Conservation (phyloP, 2,113 vertebrate genomes). For the Phodopus roborovskii region DNA sequence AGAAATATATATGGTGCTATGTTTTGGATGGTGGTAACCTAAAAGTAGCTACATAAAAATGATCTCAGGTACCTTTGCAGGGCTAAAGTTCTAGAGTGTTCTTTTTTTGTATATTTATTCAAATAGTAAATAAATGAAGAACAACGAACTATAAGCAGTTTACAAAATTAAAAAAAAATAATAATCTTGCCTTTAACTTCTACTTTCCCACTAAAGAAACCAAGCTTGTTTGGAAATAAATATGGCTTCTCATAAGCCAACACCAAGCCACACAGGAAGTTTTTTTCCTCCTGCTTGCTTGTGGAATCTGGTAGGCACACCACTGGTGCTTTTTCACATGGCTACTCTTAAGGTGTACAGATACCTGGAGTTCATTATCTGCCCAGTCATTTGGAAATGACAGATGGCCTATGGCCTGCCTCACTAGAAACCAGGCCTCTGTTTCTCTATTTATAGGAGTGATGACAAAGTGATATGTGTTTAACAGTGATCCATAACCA, state of each 20-base stretch:
- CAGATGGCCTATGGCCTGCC: background rate
- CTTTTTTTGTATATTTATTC: constrained; percentile 64
- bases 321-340: background rate
- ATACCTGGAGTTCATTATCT: constrained; percentile 14
- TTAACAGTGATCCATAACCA: constrained; percentile 1
- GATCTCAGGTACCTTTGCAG: constrained; percentile 62
- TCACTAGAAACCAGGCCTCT: constrained; percentile 45
- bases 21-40: constrained; percentile 60
- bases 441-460: constrained; percentile 18
- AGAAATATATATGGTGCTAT: constrained; percentile 49
- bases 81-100: constrained; percentile 43
- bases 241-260: constrained; percentile 32
- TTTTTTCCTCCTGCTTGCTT: background rate
- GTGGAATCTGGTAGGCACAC: background rate
- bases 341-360: background rate
- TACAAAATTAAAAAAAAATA: constrained; percentile 42
- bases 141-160: constrained; percentile 27
- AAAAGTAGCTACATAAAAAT: constrained; percentile 64
- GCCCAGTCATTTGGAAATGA: constrained; percentile 34
- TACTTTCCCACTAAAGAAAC: constrained; percentile 46
- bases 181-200: background rate
- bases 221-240: constrained; percentile 63
- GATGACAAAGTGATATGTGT: background rate
- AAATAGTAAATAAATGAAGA: constrained; percentile 59
- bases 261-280: constrained; percentile 14